A percentile compares a stretch with the other conserved stretches of the same genome.
These are phyloP conservation scores for Acipenser transmontanus DNA, from an alignment of 2,797 vertebrate genomes.

Conservation along the genomic window DNA sequence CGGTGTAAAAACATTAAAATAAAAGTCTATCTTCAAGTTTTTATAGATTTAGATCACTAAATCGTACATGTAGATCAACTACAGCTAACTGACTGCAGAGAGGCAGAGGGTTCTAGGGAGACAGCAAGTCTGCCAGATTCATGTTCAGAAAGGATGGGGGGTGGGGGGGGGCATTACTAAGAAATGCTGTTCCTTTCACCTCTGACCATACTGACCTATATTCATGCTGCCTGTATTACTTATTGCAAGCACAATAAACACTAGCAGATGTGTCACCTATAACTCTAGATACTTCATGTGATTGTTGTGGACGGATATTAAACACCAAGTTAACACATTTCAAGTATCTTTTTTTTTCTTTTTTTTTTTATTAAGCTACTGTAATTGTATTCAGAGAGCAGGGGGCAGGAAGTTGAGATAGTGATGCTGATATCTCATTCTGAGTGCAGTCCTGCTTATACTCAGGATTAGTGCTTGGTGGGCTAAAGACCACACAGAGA, in stretches of 20 bases:
- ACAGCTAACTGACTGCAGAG: no score
- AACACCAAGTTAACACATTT: not conserved
- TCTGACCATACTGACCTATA: constrained; percentile 35
- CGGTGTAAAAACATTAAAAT: no score
- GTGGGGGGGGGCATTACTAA: constrained; percentile 20
- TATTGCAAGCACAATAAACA: constrained; percentile 31
- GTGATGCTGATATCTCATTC: no score
- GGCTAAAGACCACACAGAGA: no score
- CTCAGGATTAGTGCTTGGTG: no score
- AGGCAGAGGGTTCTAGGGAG: not conserved
- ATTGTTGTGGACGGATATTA: constrained; percentile 10
- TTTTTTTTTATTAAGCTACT: not conserved
- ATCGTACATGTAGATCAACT: no score
- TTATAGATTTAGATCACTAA: no score
- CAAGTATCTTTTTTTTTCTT: not conserved
- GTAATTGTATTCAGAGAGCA: not conserved
- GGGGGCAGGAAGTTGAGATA: not conserved
- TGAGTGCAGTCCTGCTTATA: no score
- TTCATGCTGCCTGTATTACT: constrained; percentile 35
- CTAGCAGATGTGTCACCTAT: constrained; percentile 32
- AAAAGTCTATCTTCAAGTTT: no score
- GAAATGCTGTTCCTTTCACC: constrained; percentile 33
- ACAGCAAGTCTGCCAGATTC: constrained; percentile 21
- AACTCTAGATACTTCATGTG: constrained; percentile 14
- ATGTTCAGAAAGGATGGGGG: constrained; percentile 16